Conservation (phyloP, 2,888 invertebrate genomes). For the Cryptosula pallasiana region DNA sequence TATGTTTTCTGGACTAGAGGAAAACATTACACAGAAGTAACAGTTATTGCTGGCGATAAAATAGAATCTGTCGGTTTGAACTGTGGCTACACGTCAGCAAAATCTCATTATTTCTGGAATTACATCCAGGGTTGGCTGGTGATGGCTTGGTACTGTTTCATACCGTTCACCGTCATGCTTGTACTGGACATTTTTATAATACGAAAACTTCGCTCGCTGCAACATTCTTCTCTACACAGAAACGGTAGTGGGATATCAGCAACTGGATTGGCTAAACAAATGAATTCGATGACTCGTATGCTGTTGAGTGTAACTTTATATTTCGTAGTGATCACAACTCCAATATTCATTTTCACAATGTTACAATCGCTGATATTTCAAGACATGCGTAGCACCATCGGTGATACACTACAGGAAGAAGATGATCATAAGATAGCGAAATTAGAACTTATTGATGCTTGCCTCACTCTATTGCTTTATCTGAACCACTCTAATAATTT, state of each 20-base stretch:
- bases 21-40: background rate
- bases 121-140: background rate
- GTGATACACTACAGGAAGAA: background rate
- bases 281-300: slow-evolving; percentile 6
- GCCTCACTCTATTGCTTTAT: background rate
- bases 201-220: background rate
- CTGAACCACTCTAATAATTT: slow-evolving; percentile 20
- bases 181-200: slow-evolving; percentile 3
- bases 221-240: background rate
- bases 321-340: slow-evolving; percentile 4
- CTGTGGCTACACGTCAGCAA: slow-evolving; percentile 13
- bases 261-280: background rate
- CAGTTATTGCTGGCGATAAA: background rate
- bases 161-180: background rate
- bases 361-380: background rate
- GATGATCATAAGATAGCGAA: background rate
- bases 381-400: background rate
- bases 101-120: background rate
- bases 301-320: background rate
- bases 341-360: slow-evolving; percentile 11
- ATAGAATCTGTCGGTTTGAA: background rate
- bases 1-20: slow-evolving; percentile 20
- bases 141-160: background rate
- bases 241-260: background rate
- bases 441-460: slow-evolving; percentile 1